Percentiles rank a stretch among this genome's conserved stretches.
Conservation (phyloP, 2,797 vertebrate species). For the Heteromormyrus szaboi region DNA sequence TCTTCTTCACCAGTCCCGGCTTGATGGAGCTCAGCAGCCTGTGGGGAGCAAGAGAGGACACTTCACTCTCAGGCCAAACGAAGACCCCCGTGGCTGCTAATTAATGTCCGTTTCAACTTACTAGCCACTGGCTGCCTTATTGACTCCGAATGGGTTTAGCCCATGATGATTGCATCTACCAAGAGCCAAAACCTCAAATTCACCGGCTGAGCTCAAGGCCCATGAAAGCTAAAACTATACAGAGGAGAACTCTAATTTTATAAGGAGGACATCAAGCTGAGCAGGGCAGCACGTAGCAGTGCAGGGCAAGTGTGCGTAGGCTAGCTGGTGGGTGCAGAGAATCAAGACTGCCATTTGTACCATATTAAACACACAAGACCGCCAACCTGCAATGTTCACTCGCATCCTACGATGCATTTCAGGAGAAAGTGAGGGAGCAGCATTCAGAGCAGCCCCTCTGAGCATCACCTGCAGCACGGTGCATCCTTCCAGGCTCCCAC, state of each 20-base stretch:
- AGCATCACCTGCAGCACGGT: not conserved
- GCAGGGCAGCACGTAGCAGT: not conserved
- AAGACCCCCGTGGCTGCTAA: not conserved
- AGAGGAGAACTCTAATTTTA: not conserved
- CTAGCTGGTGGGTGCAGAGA: not conserved
- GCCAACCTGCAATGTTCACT: not conserved
- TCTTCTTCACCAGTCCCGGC: constrained; percentile 93
- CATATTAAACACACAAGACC: not conserved
- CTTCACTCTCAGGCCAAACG: not conserved
- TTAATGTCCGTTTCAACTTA: not conserved
- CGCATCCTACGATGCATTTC: not conserved
- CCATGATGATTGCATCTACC: not conserved
- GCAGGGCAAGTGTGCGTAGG: not conserved
- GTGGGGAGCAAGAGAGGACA: constrained; percentile 14
- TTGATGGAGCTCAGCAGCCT: constrained; percentile 95
- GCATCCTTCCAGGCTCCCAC: not conserved
- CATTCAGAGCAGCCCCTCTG: not conserved
- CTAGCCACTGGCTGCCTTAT: not conserved
- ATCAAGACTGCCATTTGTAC: not conserved
- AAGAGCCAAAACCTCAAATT: not conserved
- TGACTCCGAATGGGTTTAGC: not conserved
- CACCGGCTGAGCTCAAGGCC: not conserved
- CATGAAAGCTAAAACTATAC: not conserved
- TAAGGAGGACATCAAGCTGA: not conserved
- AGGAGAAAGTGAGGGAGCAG: not conserved